Evolutionary conservation across 1,140 invertebrate genomes (phyloP), one percentile per base, ranked within the genome.

Genomic region (Lasaia peninsularis): DNA sequence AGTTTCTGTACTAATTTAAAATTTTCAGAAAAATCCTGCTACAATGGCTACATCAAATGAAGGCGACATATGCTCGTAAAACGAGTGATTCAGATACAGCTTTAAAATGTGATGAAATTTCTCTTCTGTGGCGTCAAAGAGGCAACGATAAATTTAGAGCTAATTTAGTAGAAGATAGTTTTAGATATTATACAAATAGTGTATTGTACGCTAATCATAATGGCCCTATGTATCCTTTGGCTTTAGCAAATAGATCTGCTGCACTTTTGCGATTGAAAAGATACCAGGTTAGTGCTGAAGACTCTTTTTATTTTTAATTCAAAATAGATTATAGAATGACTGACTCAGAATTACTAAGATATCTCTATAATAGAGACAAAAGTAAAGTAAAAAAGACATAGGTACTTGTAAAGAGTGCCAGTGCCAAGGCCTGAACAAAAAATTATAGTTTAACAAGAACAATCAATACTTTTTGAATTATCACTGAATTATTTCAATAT

Each of bases 181-280:
- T 80, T 53, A 72, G 62, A 14, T 84, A 73, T 32, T 87, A 87
- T 44, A 71, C 71, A 2, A 78, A 79, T 28, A 84, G 82, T 75
- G 76, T 86, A 3, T 11, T 80, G 16, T 85, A 77, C 55, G 80
- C 85, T 18, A 54, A 70, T 6, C 78, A 79, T 9, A 69, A 77
- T 51, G 78, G 76, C 18, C 55, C 71, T 5, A 80, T 80, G 71
- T 85, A 79, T 51, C 66, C 80, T 16, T 54, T 86, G 6, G 82
- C 82, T 2, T 59, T 88, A 9, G 85, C 81, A 6, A 88, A 88
- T 52, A 73, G 85, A 56, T 86, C 85, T 21, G 85, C 85, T 49
- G 70, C 81, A 12, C 67, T 83, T 32, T 40, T 88, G 1, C 52
- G 73, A 33, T 49, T 86, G 54, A 85, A 83, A 53, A 73, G 58